A percentile compares a stretch with the other conserved stretches of the same genome.
These are phyloP conservation scores for Holothuria scabra DNA, from an alignment of 53 echinoderm and acorn worm species.

Conservation along the genomic window DNA sequence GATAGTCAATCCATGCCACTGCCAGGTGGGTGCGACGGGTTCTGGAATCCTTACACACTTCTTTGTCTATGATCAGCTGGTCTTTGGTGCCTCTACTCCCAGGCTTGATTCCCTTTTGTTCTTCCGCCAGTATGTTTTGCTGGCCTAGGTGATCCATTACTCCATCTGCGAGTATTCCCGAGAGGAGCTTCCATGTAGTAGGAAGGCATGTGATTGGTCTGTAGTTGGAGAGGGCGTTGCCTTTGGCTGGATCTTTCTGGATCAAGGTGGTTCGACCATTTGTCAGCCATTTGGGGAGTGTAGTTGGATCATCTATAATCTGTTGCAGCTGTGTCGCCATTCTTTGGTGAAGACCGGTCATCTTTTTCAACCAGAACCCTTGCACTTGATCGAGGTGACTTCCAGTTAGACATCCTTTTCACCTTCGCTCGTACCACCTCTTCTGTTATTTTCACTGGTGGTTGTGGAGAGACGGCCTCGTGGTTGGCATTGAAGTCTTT, in stretches of 20 bases:
- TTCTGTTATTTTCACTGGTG: background rate
- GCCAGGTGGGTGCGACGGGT: no score
- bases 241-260: conserved; percentile 2
- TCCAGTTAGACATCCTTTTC: background rate
- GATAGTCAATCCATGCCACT: no score
- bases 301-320: conserved; percentile 1
- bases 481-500: no score
- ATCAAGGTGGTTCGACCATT: background rate
- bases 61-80: no score
- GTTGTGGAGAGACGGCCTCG: no score
- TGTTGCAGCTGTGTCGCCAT: background rate
- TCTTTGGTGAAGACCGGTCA: no score
- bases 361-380: no score
- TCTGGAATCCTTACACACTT: no score
- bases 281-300: background rate
- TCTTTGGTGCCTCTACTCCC: no score
- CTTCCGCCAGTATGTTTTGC: background rate
- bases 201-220: conserved; percentile 1
- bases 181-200: conserved; percentile 2
- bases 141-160: background rate
- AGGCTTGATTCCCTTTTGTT: no score
- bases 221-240: background rate
- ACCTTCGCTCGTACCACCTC: no score
- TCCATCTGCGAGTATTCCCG: conserved; percentile 8
- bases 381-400: background rate